These are phyloP conservation scores for Isichthys henryi DNA, from an alignment of 2,113 vertebrate species.

Conservation along the genomic window DNA sequence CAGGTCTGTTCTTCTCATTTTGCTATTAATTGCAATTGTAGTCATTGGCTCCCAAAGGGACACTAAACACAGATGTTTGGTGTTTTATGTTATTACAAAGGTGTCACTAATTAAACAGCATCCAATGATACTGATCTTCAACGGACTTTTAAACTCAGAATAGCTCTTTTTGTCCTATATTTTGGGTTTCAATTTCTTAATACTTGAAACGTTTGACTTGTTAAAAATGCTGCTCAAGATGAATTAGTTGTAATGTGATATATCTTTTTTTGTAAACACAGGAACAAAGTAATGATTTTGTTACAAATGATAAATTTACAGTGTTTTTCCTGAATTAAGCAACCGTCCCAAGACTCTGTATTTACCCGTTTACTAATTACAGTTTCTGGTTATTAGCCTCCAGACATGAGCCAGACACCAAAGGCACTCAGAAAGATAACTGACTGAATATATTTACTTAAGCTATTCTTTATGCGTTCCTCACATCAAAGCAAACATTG, in stretches of 20 bases:
- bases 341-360: neutral
- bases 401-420: neutral
- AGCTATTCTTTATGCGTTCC: neutral
- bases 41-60: neutral
- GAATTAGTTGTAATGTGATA: neutral
- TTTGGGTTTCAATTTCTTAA: neutral
- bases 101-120: neutral
- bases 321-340: neutral
- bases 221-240: too few relatives aligned
- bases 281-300: neutral
- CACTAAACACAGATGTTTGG: neutral
- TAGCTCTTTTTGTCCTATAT: neutral
- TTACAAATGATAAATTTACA: neutral
- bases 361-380: neutral
- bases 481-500: neutral
- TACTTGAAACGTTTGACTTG: neutral
- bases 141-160: neutral
- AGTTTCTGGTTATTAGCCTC: neutral
- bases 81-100: neutral
- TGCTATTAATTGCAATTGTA: neutral
- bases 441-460: neutral
- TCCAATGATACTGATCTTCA: neutral
- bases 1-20: neutral
- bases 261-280: neutral
- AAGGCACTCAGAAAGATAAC: neutral